Evolutionary conservation across 2,113 vertebrate genomes (phyloP), one percentile per base, ranked within the genome.

Genomic region (Malurus cyaneus): DNA sequence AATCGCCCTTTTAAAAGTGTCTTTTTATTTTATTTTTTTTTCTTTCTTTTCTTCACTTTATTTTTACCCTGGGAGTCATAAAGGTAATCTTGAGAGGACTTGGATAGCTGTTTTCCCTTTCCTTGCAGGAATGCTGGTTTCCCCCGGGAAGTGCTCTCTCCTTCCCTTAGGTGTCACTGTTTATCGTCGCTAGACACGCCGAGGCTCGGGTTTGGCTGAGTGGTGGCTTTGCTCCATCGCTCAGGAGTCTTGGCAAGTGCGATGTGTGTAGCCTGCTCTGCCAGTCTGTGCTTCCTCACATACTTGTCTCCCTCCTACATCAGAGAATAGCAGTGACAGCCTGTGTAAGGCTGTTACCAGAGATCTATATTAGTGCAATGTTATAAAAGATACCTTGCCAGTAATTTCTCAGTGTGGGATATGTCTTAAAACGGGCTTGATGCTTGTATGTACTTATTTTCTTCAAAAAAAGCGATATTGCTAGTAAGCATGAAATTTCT

Each of bases 81-180:
- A 49, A 65, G 31, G 18, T 66, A 20, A 23, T 61, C 73, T 54
- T 17, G 41, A 69, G n/a, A 72, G 25, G 11, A 39, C 32, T 46
- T 32, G 62, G 9, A 32, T 7, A 54, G 16, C 31, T 39, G 39
- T 7, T 23, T 57, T 72, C 18, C 8, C 19, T 85, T 61, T 24
- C 3, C 0, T 31, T 42, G 6, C 32, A 16, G 0, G 36, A 28
- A 14, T 26, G 23, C 52, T 64, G 73, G 13, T 39, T 84, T 78
- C 53, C 19, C 18, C 31, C 6, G 54, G 65, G 94, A 89, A 83
- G 78, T 90, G 57, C 62, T 70, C 76, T 1, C 61, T 94, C 24
- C 64, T 73, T 93, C 96, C 96, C 91, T 95, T 96, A 96, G 94
- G 66, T 97, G 93, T 95, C 93, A 91, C 93, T 95, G 26, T 96